A percentile compares a stretch with the other conserved stretches of the same genome.
Conservation (phyloP, 2,888 invertebrate species). For the Heliconius ismenius region DNA sequence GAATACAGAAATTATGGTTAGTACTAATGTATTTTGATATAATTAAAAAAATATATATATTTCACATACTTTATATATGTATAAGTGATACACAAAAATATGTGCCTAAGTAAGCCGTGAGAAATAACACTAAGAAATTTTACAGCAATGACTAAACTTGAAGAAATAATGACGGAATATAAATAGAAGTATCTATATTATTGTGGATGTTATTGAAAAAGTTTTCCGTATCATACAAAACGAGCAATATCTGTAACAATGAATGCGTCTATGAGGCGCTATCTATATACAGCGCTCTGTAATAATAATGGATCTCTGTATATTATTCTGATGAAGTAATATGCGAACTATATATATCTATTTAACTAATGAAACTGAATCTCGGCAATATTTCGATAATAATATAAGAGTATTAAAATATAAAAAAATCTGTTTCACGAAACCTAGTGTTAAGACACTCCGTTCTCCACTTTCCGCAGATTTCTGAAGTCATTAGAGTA, state of each 20-base stretch:
- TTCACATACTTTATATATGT: not conserved
- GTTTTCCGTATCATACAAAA: conserved; percentile 31
- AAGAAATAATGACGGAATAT: conserved; percentile 29
- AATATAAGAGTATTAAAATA: too few species aligned
- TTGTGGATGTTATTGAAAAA: conserved; percentile 37
- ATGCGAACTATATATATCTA: too few species aligned
- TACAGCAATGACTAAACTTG: not conserved
- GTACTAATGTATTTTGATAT: not conserved
- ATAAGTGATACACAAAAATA: not conserved
- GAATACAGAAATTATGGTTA: not conserved
- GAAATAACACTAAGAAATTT: not conserved
- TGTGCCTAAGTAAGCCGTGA: not conserved
- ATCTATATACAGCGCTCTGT: not conserved
- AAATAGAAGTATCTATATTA: conserved; percentile 21
- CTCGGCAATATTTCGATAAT: too few species aligned
- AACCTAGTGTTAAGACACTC: too few species aligned
- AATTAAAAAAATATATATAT: not conserved
- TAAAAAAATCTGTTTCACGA: too few species aligned
- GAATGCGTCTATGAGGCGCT: conserved; percentile 21
- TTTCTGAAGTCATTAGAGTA: too few species aligned
- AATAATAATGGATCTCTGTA: too few species aligned
- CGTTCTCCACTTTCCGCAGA: too few species aligned
- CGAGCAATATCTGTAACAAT: conserved; percentile 26
- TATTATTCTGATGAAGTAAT: too few species aligned
- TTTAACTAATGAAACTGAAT: too few species aligned